Evolutionary conservation across 1,140 invertebrate genomes (phyloP).

Genomic region (Cyclargus thomasi): DNA sequence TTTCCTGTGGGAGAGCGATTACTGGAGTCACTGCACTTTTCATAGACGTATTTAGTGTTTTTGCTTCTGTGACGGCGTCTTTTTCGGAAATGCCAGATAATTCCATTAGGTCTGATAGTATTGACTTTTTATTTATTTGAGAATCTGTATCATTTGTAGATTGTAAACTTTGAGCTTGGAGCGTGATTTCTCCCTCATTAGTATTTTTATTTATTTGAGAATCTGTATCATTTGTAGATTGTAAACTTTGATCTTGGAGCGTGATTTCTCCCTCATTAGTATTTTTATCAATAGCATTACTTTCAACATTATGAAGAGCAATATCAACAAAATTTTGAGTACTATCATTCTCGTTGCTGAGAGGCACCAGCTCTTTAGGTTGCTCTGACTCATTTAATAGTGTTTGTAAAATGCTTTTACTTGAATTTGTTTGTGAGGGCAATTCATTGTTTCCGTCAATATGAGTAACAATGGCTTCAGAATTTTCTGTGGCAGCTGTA

Average conservation of each 20-base stretch:
- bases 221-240: neutral
- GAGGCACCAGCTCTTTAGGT: neutral
- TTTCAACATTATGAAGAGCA: neutral
- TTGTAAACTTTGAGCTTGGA: neutral
- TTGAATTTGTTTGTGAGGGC: neutral
- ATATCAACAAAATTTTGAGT: neutral
- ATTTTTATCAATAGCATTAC: neutral
- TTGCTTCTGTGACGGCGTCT: conserved; percentile 28
- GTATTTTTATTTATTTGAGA: conserved; percentile 31
- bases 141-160: neutral
- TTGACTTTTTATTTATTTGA: conserved; percentile 35
- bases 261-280: neutral
- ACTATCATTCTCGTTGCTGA: neutral
- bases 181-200: neutral
- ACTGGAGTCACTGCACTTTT: neutral
- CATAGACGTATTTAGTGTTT: neutral
- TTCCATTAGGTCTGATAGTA: conserved; percentile 67
- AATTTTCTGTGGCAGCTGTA: neutral
- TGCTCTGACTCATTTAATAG: neutral
- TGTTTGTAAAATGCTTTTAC: neutral
- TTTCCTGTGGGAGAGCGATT: neutral
- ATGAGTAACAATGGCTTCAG: neutral
- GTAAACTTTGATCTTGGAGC: neutral
- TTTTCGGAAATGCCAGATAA: conserved; percentile 62
- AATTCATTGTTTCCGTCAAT: neutral